Percentiles rank a stretch among this genome's conserved stretches.
phyloP scores from a whole-genome alignment of 2,888 invertebrate genomes.

The Apamea crenata region DNA sequence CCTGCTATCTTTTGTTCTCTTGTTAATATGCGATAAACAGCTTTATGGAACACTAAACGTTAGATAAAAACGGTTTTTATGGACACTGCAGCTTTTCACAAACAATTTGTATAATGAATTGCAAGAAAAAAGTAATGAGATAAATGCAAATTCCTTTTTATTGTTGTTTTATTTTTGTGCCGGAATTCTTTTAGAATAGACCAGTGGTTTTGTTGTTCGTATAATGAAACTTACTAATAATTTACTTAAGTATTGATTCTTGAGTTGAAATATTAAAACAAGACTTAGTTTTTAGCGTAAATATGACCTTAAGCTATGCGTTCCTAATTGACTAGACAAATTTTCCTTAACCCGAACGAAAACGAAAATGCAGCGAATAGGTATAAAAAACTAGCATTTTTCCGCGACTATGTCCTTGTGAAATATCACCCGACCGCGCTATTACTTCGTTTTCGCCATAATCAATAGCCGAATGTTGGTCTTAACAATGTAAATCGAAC shows the following conservation, averaged over 20 bases:
- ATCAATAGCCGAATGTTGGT: not conserved
- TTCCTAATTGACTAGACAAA: not conserved
- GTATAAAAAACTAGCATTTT: too few relatives aligned
- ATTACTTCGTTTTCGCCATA: not conserved
- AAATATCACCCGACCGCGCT: too few relatives aligned
- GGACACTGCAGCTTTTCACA: constrained; percentile 46
- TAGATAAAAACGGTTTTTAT: constrained; percentile 58
- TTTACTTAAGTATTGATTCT: not conserved
- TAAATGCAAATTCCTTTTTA: constrained; percentile 49
- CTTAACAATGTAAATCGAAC: not conserved
- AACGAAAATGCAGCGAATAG: not conserved
- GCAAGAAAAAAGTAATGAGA: constrained; percentile 38
- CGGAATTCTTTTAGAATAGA: not conserved
- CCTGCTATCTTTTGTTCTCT: constrained; percentile 42
- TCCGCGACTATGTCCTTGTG: too few relatives aligned
- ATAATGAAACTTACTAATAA: not conserved
- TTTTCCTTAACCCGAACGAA: not conserved
- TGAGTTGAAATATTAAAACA: not conserved
- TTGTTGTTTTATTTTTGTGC: constrained; percentile 24
- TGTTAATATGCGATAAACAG: constrained; percentile 59
- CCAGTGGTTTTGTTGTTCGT: not conserved
- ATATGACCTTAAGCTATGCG: not conserved
- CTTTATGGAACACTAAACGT: constrained; percentile 46
- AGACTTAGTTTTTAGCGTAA: not conserved
- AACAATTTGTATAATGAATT: constrained; percentile 58